A percentile compares a stretch with the other conserved stretches of the same genome.
These are phyloP conservation scores for Pollenia labialis DNA, from an alignment of 2,888 invertebrate species.

Conservation along the genomic window DNA sequence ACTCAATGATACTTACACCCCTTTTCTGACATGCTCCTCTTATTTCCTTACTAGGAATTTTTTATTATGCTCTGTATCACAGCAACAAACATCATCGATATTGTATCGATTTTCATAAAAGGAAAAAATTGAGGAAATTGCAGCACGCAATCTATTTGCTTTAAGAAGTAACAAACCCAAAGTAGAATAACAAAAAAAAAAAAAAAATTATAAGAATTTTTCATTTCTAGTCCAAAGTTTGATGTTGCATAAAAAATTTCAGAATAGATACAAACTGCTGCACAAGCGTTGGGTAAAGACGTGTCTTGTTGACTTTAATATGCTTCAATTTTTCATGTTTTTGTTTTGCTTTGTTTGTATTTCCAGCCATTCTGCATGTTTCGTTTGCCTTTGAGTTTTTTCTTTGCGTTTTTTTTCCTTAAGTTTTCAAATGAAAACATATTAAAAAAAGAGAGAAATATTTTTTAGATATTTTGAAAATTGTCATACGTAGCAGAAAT, in stretches of 20 bases:
- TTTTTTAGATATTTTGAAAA: conserved; percentile 7
- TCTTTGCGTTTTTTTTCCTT: background rate
- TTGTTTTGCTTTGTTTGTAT: background rate
- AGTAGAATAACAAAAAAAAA: background rate
- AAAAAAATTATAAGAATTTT: conserved; percentile 15
- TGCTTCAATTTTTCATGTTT: conserved; percentile 13
- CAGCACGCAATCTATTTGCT: conserved; percentile 46
- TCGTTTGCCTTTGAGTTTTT: conserved; percentile 16
- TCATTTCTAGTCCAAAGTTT: conserved; percentile 31
- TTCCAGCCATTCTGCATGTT: background rate
- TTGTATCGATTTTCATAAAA: conserved; percentile 54
- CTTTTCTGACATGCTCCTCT: conserved; percentile 1
- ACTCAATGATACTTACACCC: conserved; percentile 2
- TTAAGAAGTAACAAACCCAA: conserved; percentile 27
- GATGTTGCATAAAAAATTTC: conserved; percentile 25
- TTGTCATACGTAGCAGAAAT: conserved; percentile 6
- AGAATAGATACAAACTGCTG: background rate
- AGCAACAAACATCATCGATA: conserved; percentile 59
- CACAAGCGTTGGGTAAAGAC: conserved; percentile 6
- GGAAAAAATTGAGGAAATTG: conserved; percentile 28
- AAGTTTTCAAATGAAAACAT: conserved; percentile 5
- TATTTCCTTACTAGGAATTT: conserved; percentile 10
- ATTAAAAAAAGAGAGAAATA: conserved; percentile 3
- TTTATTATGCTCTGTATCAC: conserved; percentile 11
- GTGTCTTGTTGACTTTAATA: conserved; percentile 39